Evolutionary conservation across 2,888 invertebrate species (phyloP), one percentile per base, ranked within the genome.

Genomic region (Lycaena phlaeas): DNA sequence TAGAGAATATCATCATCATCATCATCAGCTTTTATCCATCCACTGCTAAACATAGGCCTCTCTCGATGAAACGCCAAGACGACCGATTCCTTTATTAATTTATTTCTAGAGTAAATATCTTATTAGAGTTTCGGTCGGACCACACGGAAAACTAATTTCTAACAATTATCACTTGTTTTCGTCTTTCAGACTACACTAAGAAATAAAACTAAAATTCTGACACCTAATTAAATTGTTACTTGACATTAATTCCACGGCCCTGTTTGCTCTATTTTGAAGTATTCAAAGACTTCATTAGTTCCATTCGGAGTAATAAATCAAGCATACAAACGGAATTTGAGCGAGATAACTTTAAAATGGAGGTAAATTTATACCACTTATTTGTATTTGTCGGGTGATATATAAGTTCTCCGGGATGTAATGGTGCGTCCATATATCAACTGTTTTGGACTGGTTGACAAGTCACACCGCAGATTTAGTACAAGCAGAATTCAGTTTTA

Each of bases 361-460:
- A 50, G 48, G 46, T 46, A 52, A 53, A 61, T 59, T 53, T 57
- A 60, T 57, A 50, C 46, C 50, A 43, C 45, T 50, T 52, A 61
- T 58, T 61, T 61, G 59, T 59, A 53, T 54, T 51, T 56, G 58
- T 57, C 59, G 49, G 46, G 48, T 46, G 51, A 54, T 54, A 52
- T 56, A 49, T 49, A 44, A 50, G 46, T 49, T 52, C 49, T 48
- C 51, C 45, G 49, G 50, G 46, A 53, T n/a, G n/a, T 56, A 56
- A 56, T 53, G 47, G 53, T 48, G 40, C 50, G 40, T 37, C 47
- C 51, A 51, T 50, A 50, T 47, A 50, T 53, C 49, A 53, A 45
- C 45, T 45, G 38, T 38, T 38, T 28, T 18, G 27, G 39, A 39
- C 39, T 15, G 25, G 39, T 25, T 40, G 39, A 40, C 39, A 26